Evolutionary conservation across 2,113 vertebrate genomes (phyloP).

Genomic region (Scomber japonicus): DNA sequence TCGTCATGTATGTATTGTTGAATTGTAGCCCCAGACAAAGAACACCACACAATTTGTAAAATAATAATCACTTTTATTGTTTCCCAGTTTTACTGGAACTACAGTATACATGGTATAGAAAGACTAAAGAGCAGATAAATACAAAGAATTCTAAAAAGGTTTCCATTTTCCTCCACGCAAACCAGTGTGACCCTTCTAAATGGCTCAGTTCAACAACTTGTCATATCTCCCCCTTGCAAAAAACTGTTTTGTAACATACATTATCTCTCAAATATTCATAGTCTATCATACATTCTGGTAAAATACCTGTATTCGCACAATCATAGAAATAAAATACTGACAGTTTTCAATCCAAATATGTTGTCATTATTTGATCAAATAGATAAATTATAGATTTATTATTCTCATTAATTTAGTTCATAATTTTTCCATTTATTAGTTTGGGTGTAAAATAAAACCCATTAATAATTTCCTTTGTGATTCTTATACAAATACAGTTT

Average conservation of each 20-base stretch:
- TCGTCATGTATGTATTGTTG: neutral
- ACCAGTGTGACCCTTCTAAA: conserved; percentile 22
- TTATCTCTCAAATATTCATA: conserved; percentile 3
- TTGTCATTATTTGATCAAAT: neutral
- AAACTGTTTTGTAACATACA: conserved; percentile 30
- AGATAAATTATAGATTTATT: no score
- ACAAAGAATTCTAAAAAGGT: conserved; percentile 23
- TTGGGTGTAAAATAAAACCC: neutral
- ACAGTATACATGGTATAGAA: conserved; percentile 20
- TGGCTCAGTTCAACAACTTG: conserved; percentile 19
- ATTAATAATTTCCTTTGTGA: neutral
- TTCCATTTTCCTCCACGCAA: conserved; percentile 34
- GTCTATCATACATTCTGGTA: neutral
- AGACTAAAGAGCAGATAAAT: conserved; percentile 28
- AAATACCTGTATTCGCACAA: conserved; percentile 15
- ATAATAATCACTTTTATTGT: conserved; percentile 53
- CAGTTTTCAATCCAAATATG: conserved; percentile 13
- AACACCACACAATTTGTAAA: neutral
- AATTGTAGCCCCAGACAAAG: conserved; percentile 7
- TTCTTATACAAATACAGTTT: neutral
- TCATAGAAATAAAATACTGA: conserved; percentile 2
- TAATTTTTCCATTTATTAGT: neutral
- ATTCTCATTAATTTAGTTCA: neutral
- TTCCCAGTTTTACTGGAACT: conserved; percentile 53
- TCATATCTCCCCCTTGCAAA: conserved; percentile 16